Conservation (phyloP, 2,113 vertebrate species). For the Noturus placidus region DNA sequence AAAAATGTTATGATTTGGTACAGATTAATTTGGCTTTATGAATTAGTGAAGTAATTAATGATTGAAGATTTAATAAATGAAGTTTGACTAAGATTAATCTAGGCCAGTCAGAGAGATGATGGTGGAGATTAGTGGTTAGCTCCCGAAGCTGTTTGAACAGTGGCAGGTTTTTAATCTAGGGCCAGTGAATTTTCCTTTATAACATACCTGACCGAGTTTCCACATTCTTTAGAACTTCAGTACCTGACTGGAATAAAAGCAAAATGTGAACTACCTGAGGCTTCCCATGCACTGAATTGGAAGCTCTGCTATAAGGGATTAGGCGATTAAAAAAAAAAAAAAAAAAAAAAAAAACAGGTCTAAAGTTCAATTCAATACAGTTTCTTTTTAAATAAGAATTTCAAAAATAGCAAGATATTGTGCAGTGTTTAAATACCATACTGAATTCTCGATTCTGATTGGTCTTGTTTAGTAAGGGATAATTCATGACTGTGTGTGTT, state of each 20-base stretch:
- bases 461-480: not conserved
- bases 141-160: not conserved
- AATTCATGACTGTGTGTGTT: too few relatives aligned
- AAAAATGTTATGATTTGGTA: too few relatives aligned
- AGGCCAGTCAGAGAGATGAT: not conserved
- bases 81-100: slow-evolving; percentile 42
- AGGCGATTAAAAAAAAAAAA: not conserved
- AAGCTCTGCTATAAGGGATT: not conserved
- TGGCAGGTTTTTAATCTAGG: not conserved
- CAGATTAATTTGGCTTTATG: slow-evolving; percentile 39
- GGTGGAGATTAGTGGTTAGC: not conserved
- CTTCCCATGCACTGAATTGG: not conserved
- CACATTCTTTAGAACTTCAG: not conserved
- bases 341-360: not conserved
- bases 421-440: not conserved
- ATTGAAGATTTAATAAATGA: slow-evolving; percentile 41
- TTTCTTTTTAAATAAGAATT: not conserved
- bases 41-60: slow-evolving; percentile 47
- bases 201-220: not conserved
- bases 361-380: not conserved
- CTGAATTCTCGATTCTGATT: not conserved
- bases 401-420: not conserved
- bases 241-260: not conserved
- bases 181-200: not conserved
- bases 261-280: not conserved